phyloP scores from a whole-genome alignment of 2,888 invertebrate species.

The Oligia strigilis region DNA sequence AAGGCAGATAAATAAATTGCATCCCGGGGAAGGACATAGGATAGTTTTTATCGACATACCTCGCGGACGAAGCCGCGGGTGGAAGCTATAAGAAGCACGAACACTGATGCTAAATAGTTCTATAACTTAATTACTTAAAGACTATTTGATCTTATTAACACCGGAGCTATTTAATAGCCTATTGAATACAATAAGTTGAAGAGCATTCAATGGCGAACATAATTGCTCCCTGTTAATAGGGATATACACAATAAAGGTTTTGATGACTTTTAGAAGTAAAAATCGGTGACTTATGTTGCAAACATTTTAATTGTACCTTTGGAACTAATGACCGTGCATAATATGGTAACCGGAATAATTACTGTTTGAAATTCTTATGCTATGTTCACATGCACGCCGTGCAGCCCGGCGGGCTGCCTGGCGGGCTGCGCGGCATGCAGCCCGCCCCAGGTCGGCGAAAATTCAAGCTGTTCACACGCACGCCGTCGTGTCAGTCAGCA shows the following conservation, averaged over 20 bases:
- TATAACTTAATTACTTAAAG: background rate
- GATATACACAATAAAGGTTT: background rate
- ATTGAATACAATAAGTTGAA: background rate
- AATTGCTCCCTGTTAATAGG: background rate
- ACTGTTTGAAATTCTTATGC: conserved; percentile 25
- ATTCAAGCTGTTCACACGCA: too few species aligned
- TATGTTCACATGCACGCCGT: too few species aligned
- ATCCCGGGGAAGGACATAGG: too few species aligned
- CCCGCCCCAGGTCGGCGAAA: too few species aligned
- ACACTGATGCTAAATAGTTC: background rate
- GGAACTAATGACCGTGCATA: conserved; percentile 50
- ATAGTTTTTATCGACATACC: too few species aligned
- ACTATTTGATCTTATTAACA: background rate
- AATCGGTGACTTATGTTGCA: conserved; percentile 14
- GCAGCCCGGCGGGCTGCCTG: too few species aligned
- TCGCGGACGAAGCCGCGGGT: too few species aligned
- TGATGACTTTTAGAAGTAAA: background rate
- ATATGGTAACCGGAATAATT: conserved; percentile 20
- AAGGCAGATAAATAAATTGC: too few species aligned
- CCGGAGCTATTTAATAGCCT: background rate
- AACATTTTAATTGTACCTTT: conserved; percentile 49
- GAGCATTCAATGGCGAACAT: background rate
- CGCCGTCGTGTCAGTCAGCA: too few species aligned
- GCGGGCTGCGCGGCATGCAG: too few species aligned
- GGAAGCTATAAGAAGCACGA: background rate